Conservation (phyloP, 1,140 invertebrate genomes). For the Harpegnathos saltator region DNA sequence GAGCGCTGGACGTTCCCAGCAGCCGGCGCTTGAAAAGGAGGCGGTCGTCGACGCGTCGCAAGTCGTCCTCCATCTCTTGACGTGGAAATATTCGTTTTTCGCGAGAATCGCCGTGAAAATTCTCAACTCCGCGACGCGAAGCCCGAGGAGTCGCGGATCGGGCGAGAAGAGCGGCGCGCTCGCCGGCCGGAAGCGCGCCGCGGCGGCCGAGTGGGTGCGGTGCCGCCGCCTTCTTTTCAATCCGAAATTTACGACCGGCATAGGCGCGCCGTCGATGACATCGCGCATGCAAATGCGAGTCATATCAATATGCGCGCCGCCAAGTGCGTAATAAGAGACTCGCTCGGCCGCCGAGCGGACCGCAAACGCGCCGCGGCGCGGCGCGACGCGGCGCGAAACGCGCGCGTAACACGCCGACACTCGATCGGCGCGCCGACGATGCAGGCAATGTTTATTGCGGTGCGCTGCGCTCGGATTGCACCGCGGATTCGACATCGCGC, state of each 20-base stretch:
- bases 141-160: no score
- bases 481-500: constrained; percentile 4
- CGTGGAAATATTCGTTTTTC: no score
- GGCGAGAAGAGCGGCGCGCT: no score
- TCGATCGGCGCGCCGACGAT: constrained; percentile 3
- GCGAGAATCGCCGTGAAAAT: no score
- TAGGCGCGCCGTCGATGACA: background rate
- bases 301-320: constrained; percentile 68
- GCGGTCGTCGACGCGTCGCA: no score
- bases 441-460: constrained; percentile 44
- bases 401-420: constrained; percentile 4
- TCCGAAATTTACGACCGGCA: background rate
- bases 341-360: constrained; percentile 39
- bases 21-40: no score
- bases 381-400: background rate
- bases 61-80: no score
- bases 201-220: background rate
- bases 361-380: background rate
- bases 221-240: constrained; percentile 2
- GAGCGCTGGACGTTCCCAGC: background rate
- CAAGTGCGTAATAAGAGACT: constrained; percentile 70
- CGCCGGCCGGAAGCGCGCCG: no score
- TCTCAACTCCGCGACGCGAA: no score
- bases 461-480: constrained; percentile 23
- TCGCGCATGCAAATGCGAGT: constrained; percentile 62